Base-by-base conservation (phyloP, 35 echinoderm and acorn worm genomes). In the Amphiura filiformis region DNA sequence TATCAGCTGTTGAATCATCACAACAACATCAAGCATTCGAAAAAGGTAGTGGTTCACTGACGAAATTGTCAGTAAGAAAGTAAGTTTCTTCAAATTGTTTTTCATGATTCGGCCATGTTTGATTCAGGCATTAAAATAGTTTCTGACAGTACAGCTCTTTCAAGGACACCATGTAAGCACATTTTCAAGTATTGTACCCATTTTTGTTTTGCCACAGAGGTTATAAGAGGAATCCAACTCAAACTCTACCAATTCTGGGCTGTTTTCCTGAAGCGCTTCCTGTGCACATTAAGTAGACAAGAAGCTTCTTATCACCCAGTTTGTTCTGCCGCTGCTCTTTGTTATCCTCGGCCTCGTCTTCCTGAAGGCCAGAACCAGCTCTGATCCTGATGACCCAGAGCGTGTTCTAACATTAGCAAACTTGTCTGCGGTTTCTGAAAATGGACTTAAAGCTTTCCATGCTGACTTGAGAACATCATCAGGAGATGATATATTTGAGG, bases 221-320 rank as follows among this genome's bases (percentile, higher is more conserved):
- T 91, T 12, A 34, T 91, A 30, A 80, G 79, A 37, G 96, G 96
- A 9, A 34, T 92, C 13, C 35, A 39, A 18, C 76, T 99, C 39
- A 94, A 94, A 78, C 28, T 92, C 40, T 84, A 80, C 35, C 96
- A 99, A 90, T 99, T 92, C 75, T 87, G 86, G n/a, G 96, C 96
- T 18, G 90, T 99, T 64, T 95, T 95, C 38, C 64, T 94, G 35
- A 99, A 99, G 93, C 86, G 93, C 7, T 88, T 95, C 41, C 83
- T 93, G 23, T 95, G 88, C 70, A 79, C 89, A 14, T 78, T 84
- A 36, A 86, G 96, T 2, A n/a, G 93, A 99, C 90, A 91, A 84
- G 57, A 94, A 94, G 65, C 86, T 93, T 2, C 79, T 94, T 34
- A 80, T 94, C 78, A 86, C 88, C 23, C 96, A 99, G 77, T 84